Evolutionary conservation across 2,797 vertebrate species (phyloP), one percentile per base, ranked within the genome.

Genomic region (Artibeus lituratus): DNA sequence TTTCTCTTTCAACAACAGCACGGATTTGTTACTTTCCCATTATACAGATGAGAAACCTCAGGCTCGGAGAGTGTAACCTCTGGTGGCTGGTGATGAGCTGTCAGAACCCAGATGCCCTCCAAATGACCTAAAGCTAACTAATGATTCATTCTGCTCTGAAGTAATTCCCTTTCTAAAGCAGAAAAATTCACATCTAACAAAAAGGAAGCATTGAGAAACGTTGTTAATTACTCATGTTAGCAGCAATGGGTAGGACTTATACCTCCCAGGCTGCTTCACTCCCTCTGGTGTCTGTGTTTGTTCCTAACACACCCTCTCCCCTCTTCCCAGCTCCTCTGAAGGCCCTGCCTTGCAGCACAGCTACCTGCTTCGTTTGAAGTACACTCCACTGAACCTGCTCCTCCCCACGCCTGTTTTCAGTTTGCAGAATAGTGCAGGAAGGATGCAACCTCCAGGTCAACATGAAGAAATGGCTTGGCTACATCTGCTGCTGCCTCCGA

Each of bases 331-430:
- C 72, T 14, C 37, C 84, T 37, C 94, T 10, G 47, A 35, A 95
- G 73, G 77, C 10, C 42, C 16, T 35, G 0, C 21, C 78, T 94
- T 95, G 73, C 76, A 92, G 95, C 94, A 96, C 85, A 94, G 91
- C 91, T 57, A 92, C 32, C 51, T 1, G 94, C 96, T 81, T 84
- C 59, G 65, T 92, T 35, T 88, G 87, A 96, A 97, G 35, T 55
- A 0, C 76, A 29, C 39, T 87, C 18, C 90, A 51, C 3, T 32
- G 90, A 8, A 14, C 32, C 26, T 32, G 73, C 94, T 59, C 22
- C 35, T 74, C 86, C 96, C 73, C 29, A 12, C 15, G 73, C 62
- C 47, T 72, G 32, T 65, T 67, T 57, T 29, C 26, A 44, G 72
- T 70, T 78, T 89, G 24, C 44, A 32, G 24, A 37, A n/a, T 32